phyloP scores from a whole-genome alignment of 2,888 invertebrate species.

The Sthenelais limicola region DNA sequence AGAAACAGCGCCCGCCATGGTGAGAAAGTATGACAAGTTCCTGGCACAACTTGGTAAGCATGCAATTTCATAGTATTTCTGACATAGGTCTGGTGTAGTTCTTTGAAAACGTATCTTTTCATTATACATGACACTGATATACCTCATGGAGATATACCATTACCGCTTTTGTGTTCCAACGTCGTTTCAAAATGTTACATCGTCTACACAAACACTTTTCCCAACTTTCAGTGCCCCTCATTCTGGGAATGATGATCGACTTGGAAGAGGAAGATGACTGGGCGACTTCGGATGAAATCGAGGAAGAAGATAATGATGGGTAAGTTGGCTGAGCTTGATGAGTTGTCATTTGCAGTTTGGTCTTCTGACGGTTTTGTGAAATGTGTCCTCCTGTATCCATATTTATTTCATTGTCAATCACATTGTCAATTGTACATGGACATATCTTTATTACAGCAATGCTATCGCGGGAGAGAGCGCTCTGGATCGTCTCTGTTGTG shows the following conservation, averaged over 20 bases:
- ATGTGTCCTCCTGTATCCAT: too few relatives aligned
- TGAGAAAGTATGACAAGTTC: conserved; percentile 87
- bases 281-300: conserved; percentile 90
- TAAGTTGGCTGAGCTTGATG: conserved; percentile 1
- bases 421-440: background rate
- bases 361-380: background rate
- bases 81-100: too few relatives aligned
- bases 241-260: conserved; percentile 77
- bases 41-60: conserved; percentile 77
- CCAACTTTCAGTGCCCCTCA: conserved; percentile 79
- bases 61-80: too few relatives aligned
- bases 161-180: too few relatives aligned
- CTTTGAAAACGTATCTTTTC: too few relatives aligned
- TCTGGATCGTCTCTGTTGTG: conserved; percentile 96
- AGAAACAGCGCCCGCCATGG: conserved; percentile 96
- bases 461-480: conserved; percentile 97
- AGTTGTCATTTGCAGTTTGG: background rate
- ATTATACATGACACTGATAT: too few relatives aligned
- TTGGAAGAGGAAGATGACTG: conserved; percentile 73
- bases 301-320: conserved; percentile 79
- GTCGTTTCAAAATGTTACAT: too few relatives aligned
- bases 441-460: conserved; percentile 77
- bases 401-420: background rate
- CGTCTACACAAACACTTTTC: too few relatives aligned
- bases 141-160: too few relatives aligned